Evolutionary conservation across 1,140 invertebrate genomes (phyloP).

Genomic region (Aphelenchoides avenae): DNA sequence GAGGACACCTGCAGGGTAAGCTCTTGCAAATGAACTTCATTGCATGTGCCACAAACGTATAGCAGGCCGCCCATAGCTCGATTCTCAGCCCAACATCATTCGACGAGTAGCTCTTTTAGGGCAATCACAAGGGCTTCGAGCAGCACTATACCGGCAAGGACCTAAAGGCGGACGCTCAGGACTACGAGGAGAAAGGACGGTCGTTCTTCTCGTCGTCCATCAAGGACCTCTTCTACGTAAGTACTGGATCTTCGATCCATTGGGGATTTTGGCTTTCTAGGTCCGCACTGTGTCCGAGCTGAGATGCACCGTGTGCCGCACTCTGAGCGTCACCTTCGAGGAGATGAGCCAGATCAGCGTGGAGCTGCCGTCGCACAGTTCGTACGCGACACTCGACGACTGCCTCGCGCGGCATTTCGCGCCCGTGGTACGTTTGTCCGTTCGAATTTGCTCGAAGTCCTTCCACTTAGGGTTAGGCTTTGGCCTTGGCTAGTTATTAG

Average conservation of each 20-base stretch:
- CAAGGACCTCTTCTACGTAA: conserved; percentile 17
- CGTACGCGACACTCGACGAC: conserved; percentile 5
- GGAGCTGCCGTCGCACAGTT: conserved; percentile 7
- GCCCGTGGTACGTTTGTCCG: conserved; percentile 11
- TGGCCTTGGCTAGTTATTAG: conserved; percentile 7
- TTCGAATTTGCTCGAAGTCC: no score
- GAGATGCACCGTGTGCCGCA: conserved; percentile 4
- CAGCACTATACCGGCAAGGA: conserved; percentile 21
- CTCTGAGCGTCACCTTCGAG: conserved; percentile 12
- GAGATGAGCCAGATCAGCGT: conserved; percentile 17
- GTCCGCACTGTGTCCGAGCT: conserved; percentile 6
- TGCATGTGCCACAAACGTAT: no score
- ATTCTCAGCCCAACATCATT: no score
- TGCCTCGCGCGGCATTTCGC: conserved; percentile 16
- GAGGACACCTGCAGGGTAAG: conserved; percentile 17
- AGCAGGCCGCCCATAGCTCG: no score
- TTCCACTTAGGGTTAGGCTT: no score
- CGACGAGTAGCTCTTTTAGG: no score
- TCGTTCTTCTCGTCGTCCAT: conserved; percentile 18
- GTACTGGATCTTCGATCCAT: neutral
- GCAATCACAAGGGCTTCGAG: conserved; percentile 11
- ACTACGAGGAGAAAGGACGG: conserved; percentile 9
- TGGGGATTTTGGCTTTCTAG: conserved; percentile 1
- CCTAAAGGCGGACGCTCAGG: neutral
- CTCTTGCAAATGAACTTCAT: no score